phyloP scores from a whole-genome alignment of 2,113 vertebrate species.

The Sapajus apella region DNA sequence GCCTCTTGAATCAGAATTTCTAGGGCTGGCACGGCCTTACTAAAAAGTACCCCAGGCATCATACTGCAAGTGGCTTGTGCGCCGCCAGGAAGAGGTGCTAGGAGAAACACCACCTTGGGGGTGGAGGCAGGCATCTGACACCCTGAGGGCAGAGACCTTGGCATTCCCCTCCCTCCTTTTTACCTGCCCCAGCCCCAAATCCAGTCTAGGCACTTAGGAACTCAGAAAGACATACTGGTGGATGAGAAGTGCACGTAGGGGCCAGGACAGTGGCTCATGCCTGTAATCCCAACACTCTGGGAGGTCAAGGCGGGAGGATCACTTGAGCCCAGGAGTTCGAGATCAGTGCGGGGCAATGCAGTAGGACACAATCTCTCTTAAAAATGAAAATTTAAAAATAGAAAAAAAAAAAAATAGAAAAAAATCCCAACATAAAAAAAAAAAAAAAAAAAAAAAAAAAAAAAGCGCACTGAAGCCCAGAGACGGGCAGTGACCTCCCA shows the following conservation, averaged over 20 bases:
- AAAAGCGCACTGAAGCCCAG: neutral
- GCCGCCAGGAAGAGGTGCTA: neutral
- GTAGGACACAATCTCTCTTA: too few relatives aligned
- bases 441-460: too few relatives aligned
- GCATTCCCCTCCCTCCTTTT: neutral
- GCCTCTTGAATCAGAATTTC: neutral
- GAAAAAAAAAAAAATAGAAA: too few relatives aligned
- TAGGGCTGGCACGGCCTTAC: neutral
- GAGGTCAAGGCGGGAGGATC: too few relatives aligned
- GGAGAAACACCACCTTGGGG: fast-evolving
- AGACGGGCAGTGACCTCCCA: neutral
- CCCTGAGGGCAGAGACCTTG: neutral
- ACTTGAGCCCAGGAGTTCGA: too few relatives aligned
- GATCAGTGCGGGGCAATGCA: too few relatives aligned
- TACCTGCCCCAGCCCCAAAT: neutral
- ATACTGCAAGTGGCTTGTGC: too few relatives aligned
- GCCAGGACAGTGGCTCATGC: too few relatives aligned
- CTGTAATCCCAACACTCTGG: too few relatives aligned
- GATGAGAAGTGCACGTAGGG: neutral
- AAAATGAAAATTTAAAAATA: too few relatives aligned
- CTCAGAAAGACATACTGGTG: neutral
- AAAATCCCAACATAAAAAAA: too few relatives aligned
- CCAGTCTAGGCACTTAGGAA: neutral
- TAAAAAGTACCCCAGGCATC: neutral
- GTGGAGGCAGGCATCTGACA: neutral